These are phyloP conservation scores for Chromobotia macracanthus DNA, from an alignment of 2,797 vertebrate species.

Conservation along the genomic window DNA sequence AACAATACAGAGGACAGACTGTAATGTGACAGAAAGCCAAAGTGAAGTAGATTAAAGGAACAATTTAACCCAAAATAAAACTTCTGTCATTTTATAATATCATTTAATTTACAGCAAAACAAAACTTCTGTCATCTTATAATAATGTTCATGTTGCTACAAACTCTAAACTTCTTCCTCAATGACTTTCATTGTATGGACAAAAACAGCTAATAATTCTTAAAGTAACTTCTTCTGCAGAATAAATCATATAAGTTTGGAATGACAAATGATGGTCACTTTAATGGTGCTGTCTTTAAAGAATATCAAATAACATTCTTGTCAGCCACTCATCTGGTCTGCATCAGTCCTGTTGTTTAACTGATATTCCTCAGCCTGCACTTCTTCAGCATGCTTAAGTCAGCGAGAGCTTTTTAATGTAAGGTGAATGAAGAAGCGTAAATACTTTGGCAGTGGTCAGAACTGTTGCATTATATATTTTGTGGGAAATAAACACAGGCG, in stretches of 20 bases:
- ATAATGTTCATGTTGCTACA: too few relatives aligned
- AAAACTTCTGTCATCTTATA: too few relatives aligned
- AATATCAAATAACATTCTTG: conserved; percentile 38
- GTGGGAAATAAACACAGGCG: conserved; percentile 62
- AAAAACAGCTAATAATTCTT: too few relatives aligned
- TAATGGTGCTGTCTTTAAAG: background rate
- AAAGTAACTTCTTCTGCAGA: too few relatives aligned
- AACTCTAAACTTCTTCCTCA: too few relatives aligned
- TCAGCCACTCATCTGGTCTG: conserved; percentile 13
- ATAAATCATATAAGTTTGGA: too few relatives aligned
- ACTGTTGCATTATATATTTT: conserved; percentile 75
- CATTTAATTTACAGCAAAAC: too few relatives aligned
- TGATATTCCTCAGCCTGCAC: conserved; percentile 27
- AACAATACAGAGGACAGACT: background rate
- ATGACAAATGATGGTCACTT: background rate
- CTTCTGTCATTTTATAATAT: too few relatives aligned
- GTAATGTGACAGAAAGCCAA: background rate
- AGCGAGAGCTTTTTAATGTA: conserved; percentile 53
- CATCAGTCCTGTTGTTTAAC: conserved; percentile 45
- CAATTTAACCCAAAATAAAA: background rate
- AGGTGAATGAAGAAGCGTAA: conserved; percentile 57
- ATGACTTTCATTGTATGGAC: too few relatives aligned
- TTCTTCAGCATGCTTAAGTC: conserved; percentile 44
- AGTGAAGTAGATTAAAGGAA: background rate
- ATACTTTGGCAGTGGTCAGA: conserved; percentile 68